These are phyloP conservation scores for Cottoperca gobio DNA, from an alignment of 2,797 vertebrate genomes.

Conservation along the genomic window DNA sequence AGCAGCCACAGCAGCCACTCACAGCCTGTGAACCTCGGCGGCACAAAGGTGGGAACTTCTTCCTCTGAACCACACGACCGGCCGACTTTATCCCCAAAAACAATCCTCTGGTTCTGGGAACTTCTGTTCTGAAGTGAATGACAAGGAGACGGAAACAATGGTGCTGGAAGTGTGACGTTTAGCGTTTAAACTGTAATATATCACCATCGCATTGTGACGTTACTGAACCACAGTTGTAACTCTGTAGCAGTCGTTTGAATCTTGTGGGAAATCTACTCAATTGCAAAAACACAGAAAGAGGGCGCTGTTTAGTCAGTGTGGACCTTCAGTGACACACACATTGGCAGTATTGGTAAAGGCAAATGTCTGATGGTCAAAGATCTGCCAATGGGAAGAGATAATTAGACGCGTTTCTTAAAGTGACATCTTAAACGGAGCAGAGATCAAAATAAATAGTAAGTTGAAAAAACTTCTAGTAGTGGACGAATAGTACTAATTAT, in stretches of 20 bases:
- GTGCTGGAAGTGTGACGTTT: constrained; percentile 22
- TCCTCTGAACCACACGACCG: constrained; percentile 39
- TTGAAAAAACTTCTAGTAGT: neutral
- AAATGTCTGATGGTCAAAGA: neutral
- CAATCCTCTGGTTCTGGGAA: constrained; percentile 60
- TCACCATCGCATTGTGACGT: constrained; percentile 8
- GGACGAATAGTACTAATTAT: neutral
- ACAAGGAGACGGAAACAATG: constrained; percentile 50
- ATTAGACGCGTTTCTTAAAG: no score
- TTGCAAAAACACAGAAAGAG: constrained; percentile 3
- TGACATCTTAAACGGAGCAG: neutral
- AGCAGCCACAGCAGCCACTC: constrained; percentile 20
- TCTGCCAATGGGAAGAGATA: neutral
- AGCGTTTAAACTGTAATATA: constrained; percentile 20
- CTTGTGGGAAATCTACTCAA: constrained; percentile 4
- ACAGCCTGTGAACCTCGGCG: constrained; percentile 36
- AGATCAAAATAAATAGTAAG: neutral
- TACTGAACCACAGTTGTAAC: constrained; percentile 3
- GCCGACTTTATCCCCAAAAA: constrained; percentile 38
- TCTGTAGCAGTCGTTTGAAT: neutral
- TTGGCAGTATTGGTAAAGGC: neutral
- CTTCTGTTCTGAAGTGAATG: constrained; percentile 12
- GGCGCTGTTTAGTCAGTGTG: constrained; percentile 6
- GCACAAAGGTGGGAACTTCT: constrained; percentile 68
- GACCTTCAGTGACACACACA: neutral